Percentiles rank a stretch among this genome's conserved stretches.
Evolutionary conservation across 2,113 vertebrate species (phyloP).

Genomic region (Cynocephalus volans): DNA sequence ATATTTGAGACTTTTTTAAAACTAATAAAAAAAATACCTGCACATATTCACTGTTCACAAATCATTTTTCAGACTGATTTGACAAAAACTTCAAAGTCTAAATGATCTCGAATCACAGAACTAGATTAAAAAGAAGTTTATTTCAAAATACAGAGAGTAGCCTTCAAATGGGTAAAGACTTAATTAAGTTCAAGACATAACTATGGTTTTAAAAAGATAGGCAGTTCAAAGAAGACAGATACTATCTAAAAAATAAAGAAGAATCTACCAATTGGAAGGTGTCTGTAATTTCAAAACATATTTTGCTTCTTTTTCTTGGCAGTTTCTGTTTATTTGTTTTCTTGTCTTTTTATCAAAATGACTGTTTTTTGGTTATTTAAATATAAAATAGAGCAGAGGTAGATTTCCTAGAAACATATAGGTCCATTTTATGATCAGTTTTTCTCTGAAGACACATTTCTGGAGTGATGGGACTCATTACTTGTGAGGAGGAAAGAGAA

Average conservation of each 20-base stretch:
- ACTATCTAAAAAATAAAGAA: neutral
- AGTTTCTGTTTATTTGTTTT: neutral
- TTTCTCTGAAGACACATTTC: neutral
- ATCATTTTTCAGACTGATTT: conserved; percentile 1
- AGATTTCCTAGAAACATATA: neutral
- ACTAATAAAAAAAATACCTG: neutral
- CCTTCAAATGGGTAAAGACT: neutral
- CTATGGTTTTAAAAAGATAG: neutral
- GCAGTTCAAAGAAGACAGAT: neutral
- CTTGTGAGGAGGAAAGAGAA: neutral
- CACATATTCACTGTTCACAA: neutral
- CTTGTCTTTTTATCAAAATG: conserved; percentile 51
- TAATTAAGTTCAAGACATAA: conserved; percentile 36
- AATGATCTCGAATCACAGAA: conserved; percentile 35
- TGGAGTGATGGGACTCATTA: neutral
- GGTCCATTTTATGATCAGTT: neutral
- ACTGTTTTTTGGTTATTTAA: neutral
- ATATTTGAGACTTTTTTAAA: conserved; percentile 35
- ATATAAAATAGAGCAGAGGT: neutral
- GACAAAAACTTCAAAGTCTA: neutral
- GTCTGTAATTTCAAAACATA: neutral
- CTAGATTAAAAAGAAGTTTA: neutral
- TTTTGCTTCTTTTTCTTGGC: conserved; percentile 13
- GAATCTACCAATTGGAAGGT: neutral
- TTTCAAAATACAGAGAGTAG: neutral